phyloP scores from a whole-genome alignment of 2,113 vertebrate genomes.

The Myiopsitta monachus region DNA sequence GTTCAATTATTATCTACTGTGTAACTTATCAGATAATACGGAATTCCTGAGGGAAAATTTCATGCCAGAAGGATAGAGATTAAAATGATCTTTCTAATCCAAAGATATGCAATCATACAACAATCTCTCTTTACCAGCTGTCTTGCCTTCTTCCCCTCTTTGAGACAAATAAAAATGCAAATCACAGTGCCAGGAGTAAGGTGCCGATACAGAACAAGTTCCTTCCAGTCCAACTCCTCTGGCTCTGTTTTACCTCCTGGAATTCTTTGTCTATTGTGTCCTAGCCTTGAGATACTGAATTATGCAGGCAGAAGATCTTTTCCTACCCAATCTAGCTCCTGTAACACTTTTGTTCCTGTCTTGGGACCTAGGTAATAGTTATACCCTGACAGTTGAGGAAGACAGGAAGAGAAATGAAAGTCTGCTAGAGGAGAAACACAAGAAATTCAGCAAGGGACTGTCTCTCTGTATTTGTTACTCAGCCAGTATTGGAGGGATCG shows the following conservation, averaged over 20 bases:
- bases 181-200: not conserved
- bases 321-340: not conserved
- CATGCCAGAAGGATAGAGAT: not conserved
- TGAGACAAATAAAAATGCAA: not conserved
- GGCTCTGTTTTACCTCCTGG: not conserved
- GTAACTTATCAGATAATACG: not conserved
- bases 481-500: conserved; percentile 91
- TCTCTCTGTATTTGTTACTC: conserved; percentile 88
- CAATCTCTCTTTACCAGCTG: not conserved
- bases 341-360: not conserved
- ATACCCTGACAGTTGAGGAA: not conserved
- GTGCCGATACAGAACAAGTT: not conserved
- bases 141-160: not conserved
- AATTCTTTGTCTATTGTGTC: not conserved
- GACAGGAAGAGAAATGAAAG: not conserved
- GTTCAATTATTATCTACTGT: not conserved
- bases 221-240: not conserved
- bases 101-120: not conserved
- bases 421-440: conserved; percentile 60
- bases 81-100: conserved; percentile 21
- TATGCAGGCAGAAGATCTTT: not conserved
- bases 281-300: not conserved
- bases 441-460: conserved; percentile 82
- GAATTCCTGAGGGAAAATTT: not conserved
- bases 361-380: conserved; percentile 35